A percentile compares a stretch with the other conserved stretches of the same genome.
Conservation (phyloP, 2,797 vertebrate genomes). For the Bradypodion ventrale region DNA sequence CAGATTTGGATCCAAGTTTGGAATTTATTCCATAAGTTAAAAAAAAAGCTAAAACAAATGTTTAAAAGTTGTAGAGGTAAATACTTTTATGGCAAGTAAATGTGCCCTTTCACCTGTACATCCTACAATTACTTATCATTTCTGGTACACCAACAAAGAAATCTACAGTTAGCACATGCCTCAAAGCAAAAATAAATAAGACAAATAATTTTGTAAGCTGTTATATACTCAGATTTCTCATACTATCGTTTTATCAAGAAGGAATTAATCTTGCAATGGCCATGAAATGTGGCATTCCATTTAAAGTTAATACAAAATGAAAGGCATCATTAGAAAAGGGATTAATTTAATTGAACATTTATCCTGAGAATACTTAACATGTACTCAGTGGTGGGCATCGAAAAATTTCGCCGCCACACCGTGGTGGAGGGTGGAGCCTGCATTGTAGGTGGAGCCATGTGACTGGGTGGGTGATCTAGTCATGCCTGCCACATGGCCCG, state of each 20-base stretch:
- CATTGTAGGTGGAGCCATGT: too few relatives aligned
- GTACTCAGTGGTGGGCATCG: too few relatives aligned
- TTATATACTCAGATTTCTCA: not conserved
- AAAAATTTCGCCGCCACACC: too few relatives aligned
- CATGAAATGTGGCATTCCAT: constrained; percentile 25
- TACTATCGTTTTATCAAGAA: constrained; percentile 20
- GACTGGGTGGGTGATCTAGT: too few relatives aligned
- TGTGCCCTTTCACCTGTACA: not conserved
- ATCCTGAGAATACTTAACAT: constrained; percentile 41
- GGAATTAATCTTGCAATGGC: constrained; percentile 13
- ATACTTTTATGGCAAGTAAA: not conserved
- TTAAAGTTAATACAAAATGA: constrained; percentile 58
- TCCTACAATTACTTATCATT: not conserved
- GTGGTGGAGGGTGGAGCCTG: too few relatives aligned
- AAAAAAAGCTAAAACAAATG: constrained; percentile 16
- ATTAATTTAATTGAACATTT: constrained; percentile 51
- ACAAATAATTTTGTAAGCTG: constrained; percentile 24
- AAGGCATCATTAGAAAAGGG: constrained; percentile 51
- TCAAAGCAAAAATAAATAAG: not conserved
- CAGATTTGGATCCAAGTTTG: constrained; percentile 47
- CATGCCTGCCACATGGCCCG: too few relatives aligned
- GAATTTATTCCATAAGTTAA: constrained; percentile 28
- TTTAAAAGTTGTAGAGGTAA: constrained; percentile 24
- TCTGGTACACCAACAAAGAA: not conserved
- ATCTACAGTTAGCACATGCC: constrained; percentile 24